phyloP scores from a whole-genome alignment of 2,797 vertebrate genomes.

The Picus viridis region DNA sequence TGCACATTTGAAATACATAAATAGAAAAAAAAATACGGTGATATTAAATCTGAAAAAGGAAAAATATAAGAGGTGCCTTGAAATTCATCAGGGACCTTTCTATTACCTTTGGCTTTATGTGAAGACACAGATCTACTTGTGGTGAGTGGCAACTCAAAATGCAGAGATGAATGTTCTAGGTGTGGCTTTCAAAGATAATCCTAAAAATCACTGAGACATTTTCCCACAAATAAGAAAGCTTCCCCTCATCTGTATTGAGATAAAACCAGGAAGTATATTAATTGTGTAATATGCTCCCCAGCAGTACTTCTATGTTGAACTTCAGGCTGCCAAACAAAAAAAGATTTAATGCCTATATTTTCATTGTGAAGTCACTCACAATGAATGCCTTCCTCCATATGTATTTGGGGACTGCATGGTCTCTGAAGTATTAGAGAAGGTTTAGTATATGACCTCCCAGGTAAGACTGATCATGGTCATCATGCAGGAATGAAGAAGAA shows the following conservation, averaged over 20 bases:
- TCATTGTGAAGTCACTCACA: neutral
- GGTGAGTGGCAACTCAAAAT: neutral
- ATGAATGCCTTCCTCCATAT: neutral
- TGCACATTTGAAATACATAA: neutral
- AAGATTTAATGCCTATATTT: neutral
- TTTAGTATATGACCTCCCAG: neutral
- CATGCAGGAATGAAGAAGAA: conserved; percentile 19
- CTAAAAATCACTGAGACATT: neutral
- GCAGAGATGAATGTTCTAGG: neutral
- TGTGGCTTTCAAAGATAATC: neutral
- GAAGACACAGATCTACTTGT: neutral
- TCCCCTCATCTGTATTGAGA: neutral
- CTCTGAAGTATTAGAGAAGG: neutral
- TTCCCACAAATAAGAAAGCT: neutral
- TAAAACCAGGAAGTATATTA: neutral
- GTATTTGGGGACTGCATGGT: neutral
- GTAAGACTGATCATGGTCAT: neutral
- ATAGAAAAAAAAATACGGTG: neutral
- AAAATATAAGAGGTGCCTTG: neutral
- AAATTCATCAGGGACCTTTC: neutral
- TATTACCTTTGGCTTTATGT: neutral
- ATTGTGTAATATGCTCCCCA: neutral
- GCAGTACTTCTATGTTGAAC: neutral
- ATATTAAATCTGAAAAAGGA: neutral
- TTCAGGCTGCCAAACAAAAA: neutral